Conservation (phyloP, 1,140 invertebrate species). For the Listronotus bonariensis region DNA sequence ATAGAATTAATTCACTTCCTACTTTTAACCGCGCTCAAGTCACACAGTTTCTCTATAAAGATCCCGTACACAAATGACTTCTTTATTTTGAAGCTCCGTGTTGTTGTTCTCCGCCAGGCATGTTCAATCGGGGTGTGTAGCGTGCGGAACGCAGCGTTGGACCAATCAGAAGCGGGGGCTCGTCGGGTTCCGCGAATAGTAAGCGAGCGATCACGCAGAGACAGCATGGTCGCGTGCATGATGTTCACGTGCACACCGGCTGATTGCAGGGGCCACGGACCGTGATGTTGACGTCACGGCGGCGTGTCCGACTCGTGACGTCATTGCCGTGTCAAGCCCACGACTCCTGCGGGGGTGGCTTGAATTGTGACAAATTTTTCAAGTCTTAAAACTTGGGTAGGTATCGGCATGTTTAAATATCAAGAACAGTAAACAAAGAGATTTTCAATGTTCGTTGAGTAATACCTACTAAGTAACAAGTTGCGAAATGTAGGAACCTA, state of each 20-base stretch:
- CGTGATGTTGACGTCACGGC: conserved; percentile 61
- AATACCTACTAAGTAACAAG: too few species aligned
- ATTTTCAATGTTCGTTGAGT: too few species aligned
- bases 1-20: conserved; percentile 7
- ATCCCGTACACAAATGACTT: conserved; percentile 40
- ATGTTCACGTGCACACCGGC: conserved; percentile 63
- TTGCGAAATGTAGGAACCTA: too few species aligned
- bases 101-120: conserved; percentile 47
- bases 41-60: conserved; percentile 15
- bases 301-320: conserved; percentile 56
- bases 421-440: too few species aligned
- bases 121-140: conserved; percentile 46
- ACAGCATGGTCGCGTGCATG: conserved; percentile 61
- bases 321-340: conserved; percentile 49
- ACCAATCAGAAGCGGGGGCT: conserved; percentile 60
- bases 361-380: too few species aligned
- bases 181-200: conserved; percentile 57
- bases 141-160: conserved; percentile 37
- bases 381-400: too few species aligned
- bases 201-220: conserved; percentile 55
- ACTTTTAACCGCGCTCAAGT: background rate
- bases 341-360: background rate
- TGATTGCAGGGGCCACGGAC: conserved; percentile 56
- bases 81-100: conserved; percentile 45
- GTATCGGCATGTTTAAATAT: too few species aligned